These are phyloP conservation scores for Apistogramma diplotaenia DNA, from an alignment of 2,113 vertebrate genomes.

Conservation along the genomic window DNA sequence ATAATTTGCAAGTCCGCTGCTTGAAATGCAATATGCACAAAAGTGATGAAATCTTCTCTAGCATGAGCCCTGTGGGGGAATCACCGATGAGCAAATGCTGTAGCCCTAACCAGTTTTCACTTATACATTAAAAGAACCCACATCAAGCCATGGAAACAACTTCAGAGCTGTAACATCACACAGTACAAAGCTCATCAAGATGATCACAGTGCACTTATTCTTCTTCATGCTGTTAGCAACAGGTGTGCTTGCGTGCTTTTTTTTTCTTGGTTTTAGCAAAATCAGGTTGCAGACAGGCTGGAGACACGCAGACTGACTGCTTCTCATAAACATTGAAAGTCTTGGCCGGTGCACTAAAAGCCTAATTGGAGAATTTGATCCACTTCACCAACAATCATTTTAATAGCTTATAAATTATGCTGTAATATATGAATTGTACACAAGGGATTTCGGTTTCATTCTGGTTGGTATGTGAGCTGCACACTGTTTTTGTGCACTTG, in stretches of 20 bases:
- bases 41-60: not conserved
- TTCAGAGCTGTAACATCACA: not conserved
- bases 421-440: slow-evolving; percentile 44
- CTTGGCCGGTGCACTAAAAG: slow-evolving; percentile 22
- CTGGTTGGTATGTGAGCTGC: not conserved
- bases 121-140: not conserved
- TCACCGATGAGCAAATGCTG: not conserved
- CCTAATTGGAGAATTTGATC: slow-evolving; percentile 61
- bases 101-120: not conserved
- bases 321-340: slow-evolving; percentile 42
- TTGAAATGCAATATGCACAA: too few species aligned
- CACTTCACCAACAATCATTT: slow-evolving; percentile 53
- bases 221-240: slow-evolving; percentile 30
- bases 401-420: slow-evolving; percentile 53
- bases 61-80: not conserved
- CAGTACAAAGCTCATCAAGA: slow-evolving; percentile 4
- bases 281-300: slow-evolving; percentile 53
- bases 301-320: slow-evolving; percentile 49
- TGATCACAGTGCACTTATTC: slow-evolving; percentile 2
- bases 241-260: slow-evolving; percentile 48
- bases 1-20: not conserved
- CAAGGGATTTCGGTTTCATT: slow-evolving; percentile 38
- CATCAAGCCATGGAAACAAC: not conserved
- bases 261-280: not conserved
- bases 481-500: not conserved